phyloP scores from a whole-genome alignment of 2,797 vertebrate species.

The Crocidura indochinensis region DNA sequence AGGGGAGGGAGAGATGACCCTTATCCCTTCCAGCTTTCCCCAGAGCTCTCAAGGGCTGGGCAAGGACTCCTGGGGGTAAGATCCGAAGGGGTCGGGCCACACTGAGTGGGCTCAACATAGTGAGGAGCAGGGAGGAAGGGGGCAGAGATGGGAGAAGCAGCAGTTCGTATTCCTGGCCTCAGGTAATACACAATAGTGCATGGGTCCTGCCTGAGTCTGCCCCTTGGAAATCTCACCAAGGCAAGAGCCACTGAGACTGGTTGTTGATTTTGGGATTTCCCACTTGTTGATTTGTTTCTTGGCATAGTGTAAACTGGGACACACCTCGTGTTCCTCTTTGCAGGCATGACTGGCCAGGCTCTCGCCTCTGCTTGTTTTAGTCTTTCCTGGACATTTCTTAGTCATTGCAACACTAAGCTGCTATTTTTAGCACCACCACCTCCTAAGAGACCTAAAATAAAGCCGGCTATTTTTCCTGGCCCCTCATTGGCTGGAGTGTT shows the following conservation, averaged over 20 bases:
- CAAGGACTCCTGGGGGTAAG: background rate
- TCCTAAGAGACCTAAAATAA: slow-evolving; percentile 83
- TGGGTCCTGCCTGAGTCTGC: background rate
- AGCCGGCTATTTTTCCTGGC: slow-evolving; percentile 71
- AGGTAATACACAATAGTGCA: background rate
- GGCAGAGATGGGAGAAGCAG: background rate
- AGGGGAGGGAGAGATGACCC: background rate
- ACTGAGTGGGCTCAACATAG: background rate
- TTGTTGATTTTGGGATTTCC: background rate
- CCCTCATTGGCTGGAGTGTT: slow-evolving; percentile 64
- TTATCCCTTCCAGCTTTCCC: background rate
- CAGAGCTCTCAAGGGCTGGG: background rate
- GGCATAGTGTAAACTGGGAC: slow-evolving; percentile 39
- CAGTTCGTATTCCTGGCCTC: too few species aligned
- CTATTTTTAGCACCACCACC: slow-evolving; percentile 83
- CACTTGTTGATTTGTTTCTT: slow-evolving; percentile 68
- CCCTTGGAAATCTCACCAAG: slow-evolving; percentile 4
- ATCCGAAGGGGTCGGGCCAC: background rate
- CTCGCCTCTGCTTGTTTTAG: slow-evolving; percentile 78
- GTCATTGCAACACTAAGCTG: slow-evolving; percentile 73
- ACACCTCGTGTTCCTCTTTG: slow-evolving; percentile 67
- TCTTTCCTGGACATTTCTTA: slow-evolving; percentile 82
- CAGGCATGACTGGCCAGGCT: slow-evolving; percentile 19
- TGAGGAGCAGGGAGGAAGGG: background rate
- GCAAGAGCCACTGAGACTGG: slow-evolving; percentile 31